Base-by-base conservation (phyloP, 2,797 vertebrate species). In the Botia kubotai region DNA sequence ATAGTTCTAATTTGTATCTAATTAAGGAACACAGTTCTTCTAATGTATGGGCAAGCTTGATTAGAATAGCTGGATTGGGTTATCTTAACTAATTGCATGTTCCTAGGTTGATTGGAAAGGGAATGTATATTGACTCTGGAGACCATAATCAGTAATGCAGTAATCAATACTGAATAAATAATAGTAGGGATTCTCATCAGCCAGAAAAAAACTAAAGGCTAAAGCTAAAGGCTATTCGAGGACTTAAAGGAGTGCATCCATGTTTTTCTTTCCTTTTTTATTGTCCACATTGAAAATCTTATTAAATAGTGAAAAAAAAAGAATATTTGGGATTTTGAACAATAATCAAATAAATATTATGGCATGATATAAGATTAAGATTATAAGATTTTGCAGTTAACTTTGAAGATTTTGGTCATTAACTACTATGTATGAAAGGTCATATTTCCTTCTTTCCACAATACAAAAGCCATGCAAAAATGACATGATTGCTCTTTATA, bases 11-110 rank as follows among this genome's bases (percentile, higher is more conserved):
- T 66, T 75, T 2, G 2, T 17, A 4, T 33, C 43, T 23, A 6
- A 55, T 6, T 17, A 1, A 33, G 26, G 8, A 33, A 17, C 14
- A 16, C 3, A 12, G 6, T 33, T 6, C 3, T 36, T 65, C 6
- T 65, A 46, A 75, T 65, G 73, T 23, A 75, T 65, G 12, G 65
- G 29, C n/a, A 57, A 77, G 19, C 43, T 68, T 68, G 50, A 57
- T 77, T 57, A 46, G 19, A 77, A 57, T 10, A 48, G 16, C 36
- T 46, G 16, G 3, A 69, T 13, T 46, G 21, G 67, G 29, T 17
- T 52, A 1, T 53, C 6, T 6, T 8, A 43, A 6, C 57, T 46
- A 66, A 75, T 53, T 21, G n/a, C 17, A 10, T 3, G 46, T 52
- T 46, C 3, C 4, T 2, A 6, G 53, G 19, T 16, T 0, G 4